Base-by-base conservation (phyloP, 2,113 vertebrate species). In the Taurulus bubalis region DNA sequence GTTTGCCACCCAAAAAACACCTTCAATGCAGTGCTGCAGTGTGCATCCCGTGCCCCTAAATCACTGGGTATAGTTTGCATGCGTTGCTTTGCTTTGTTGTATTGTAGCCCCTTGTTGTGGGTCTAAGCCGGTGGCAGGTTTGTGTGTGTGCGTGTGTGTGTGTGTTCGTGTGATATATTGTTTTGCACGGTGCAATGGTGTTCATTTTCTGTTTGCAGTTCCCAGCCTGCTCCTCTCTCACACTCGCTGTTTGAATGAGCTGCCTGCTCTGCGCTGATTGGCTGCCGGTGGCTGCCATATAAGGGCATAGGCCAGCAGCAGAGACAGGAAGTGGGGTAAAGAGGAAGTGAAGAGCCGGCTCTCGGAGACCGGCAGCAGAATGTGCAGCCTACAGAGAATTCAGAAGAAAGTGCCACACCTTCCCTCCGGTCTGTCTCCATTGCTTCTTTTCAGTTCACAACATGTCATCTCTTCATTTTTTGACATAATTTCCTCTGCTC, bases 241-340 rank as follows among this genome's bases (percentile, higher is more conserved):
- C 60, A 66, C 83, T 75, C 49, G 4, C 75, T 16, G 86, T 93
- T 94, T 93, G 91, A 93, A 94, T 94, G 92, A 84, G 88, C 78
- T 59, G 79, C 63, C 62, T 86, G 87, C 63, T 47, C 70, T 0
- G 42, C 5, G 8, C 76, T 24, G 84, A 94, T 93, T 93, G 93
- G 93, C 80, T 86, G 85, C 60, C 0, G 0, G 22, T 9, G 28
- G 88, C 70, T 93, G 89, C 93, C 93, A 93, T 93, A 93, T 94
- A 91, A 91, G 93, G 93, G 34, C 83, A 93, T 71, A 80, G 92
- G 90, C 68, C 80, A 89, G 92, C 90, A 90, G 87, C 79, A 63
- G 81, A 86, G 84, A 67, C 93, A 94, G 93, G 93, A 94, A 93
- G 87, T 87, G 85, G 87, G 68, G 81, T 53, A 77, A 90, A 82